These are phyloP conservation scores for Scolopax mira DNA, from an alignment of 2,113 vertebrate genomes.

Conservation along the genomic window DNA sequence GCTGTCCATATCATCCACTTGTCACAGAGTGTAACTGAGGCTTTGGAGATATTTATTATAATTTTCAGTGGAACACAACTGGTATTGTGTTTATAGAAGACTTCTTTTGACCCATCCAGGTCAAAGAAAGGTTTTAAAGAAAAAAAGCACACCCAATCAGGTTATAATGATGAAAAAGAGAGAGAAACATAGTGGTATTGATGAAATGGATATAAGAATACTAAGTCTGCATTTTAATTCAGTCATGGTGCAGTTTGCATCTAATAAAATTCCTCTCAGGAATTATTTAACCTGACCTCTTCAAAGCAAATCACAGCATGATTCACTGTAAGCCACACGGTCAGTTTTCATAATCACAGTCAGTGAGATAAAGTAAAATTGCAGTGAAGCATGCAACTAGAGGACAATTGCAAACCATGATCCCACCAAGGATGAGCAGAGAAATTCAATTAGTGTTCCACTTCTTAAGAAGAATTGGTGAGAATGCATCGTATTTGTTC, in stretches of 20 bases:
- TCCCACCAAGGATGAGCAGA: not conserved
- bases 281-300: conserved; percentile 17
- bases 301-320: not conserved
- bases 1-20: not conserved
- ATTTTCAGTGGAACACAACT: not conserved
- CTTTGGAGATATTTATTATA: not conserved
- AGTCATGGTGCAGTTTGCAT: not conserved
- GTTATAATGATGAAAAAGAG: not conserved
- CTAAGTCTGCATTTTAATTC: conserved; percentile 29
- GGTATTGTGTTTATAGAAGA: not conserved
- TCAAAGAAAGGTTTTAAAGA: not conserved
- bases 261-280: conserved; percentile 20
- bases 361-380: not conserved
- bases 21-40: not conserved
- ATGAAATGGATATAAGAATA: conserved; percentile 4
- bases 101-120: conserved; percentile 14
- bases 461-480: not conserved
- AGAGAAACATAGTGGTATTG: not conserved
- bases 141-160: not conserved
- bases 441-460: conserved; percentile 1
- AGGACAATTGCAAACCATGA: not conserved
- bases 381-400: not conserved
- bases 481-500: not conserved
- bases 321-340: not conserved
- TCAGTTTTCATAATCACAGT: conserved; percentile 23